Conservation (phyloP, 2,797 vertebrate genomes). For the Sarcoramphus papa region DNA sequence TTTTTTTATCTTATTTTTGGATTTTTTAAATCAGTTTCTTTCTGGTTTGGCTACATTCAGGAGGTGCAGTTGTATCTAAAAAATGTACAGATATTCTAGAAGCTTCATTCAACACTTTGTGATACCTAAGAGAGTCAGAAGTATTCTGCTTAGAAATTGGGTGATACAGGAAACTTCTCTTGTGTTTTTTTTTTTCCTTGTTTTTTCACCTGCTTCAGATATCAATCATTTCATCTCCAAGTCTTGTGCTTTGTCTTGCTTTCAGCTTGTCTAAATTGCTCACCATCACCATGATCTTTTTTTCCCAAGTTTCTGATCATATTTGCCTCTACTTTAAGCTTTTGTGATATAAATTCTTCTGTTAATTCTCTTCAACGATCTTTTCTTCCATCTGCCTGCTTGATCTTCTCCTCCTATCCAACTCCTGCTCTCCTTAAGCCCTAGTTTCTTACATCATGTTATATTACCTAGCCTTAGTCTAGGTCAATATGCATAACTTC, state of each 20-base stretch:
- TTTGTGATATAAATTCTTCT: not conserved
- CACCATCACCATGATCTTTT: not conserved
- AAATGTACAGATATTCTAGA: not conserved
- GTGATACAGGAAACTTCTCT: not conserved
- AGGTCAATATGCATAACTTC: not conserved
- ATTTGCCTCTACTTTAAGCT: not conserved
- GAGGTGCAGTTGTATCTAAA: not conserved
- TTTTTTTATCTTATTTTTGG: not conserved
- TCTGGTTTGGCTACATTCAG: not conserved
- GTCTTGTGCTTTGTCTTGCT: not conserved
- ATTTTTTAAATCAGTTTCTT: not conserved
- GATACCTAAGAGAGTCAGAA: not conserved
- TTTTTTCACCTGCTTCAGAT: not conserved
- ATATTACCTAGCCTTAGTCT: not conserved
- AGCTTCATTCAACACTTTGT: not conserved
- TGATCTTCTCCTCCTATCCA: not conserved
- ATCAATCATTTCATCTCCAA: not conserved
- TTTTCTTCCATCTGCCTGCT: not conserved
- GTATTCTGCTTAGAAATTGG: not conserved
- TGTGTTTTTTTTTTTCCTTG: accelerated
- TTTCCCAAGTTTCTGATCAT: not conserved
- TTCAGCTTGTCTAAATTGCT: not conserved
- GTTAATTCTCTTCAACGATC: not conserved
- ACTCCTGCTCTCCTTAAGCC: not conserved
- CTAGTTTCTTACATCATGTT: not conserved